These are phyloP conservation scores for Malurus splendens DNA, from an alignment of 2,797 vertebrate species.

Conservation along the genomic window DNA sequence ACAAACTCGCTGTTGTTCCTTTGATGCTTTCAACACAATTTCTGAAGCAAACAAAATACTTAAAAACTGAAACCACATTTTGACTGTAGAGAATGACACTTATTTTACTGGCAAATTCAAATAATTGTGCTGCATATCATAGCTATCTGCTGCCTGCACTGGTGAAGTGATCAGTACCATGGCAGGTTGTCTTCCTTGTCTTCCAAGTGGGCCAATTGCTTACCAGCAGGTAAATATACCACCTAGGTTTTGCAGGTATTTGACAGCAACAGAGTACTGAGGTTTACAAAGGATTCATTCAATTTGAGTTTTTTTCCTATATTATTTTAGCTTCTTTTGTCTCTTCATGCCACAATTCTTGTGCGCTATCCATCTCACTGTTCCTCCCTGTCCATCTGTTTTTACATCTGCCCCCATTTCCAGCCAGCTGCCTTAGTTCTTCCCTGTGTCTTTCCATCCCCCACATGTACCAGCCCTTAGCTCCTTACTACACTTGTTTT, in stretches of 20 bases:
- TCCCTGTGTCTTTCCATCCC: neutral
- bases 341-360: neutral
- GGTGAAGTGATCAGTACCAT: neutral
- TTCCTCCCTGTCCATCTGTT: neutral
- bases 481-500: neutral
- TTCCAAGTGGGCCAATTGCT: neutral
- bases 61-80: neutral
- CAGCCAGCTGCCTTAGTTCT: neutral
- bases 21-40: neutral
- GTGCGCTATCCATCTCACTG: neutral
- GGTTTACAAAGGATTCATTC: neutral
- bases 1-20: neutral
- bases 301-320: neutral
- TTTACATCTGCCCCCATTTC: neutral
- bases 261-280: neutral
- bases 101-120: neutral
- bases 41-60: neutral
- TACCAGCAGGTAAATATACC: rapidly evolving
- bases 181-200: neutral
- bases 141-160: neutral
- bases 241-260: neutral
- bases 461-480: neutral
- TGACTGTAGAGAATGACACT: neutral
- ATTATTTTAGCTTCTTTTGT: neutral
- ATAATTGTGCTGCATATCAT: neutral